These are phyloP conservation scores for Pyrrhosoma nymphula DNA, from an alignment of 2,888 invertebrate species.

Conservation along the genomic window DNA sequence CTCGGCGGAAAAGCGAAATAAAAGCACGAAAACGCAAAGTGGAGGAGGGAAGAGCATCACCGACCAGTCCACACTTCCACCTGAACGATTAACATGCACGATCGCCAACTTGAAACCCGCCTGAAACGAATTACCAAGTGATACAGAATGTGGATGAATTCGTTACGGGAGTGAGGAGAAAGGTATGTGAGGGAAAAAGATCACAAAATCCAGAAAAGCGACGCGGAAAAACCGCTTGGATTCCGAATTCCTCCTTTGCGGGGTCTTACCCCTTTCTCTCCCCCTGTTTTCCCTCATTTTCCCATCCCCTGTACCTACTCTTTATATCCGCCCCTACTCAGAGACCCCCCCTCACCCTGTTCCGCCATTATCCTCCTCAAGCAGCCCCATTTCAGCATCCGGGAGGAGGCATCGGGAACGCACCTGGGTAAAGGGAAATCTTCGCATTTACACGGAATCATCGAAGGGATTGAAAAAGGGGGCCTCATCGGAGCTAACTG, in stretches of 20 bases:
- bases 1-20: not conserved
- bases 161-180: not conserved
- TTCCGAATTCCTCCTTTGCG: not conserved
- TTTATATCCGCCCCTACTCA: not conserved
- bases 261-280: not conserved
- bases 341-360: not conserved
- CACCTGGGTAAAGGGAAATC: not conserved
- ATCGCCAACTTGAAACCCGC: not conserved
- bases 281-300: not conserved
- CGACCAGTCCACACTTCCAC: constrained; percentile 31
- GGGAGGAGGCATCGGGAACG: constrained; percentile 13
- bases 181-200: not conserved
- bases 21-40: not conserved
- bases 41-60: not conserved
- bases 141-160: constrained; percentile 11
- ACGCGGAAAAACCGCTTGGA: not conserved
- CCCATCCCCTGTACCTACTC: not conserved
- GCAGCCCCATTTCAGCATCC: constrained; percentile 8
- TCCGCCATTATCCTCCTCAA: not conserved
- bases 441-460: constrained; percentile 19
- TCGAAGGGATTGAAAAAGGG: not conserved
- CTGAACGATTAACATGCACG: constrained; percentile 24
- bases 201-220: constrained; percentile 31
- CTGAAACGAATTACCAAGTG: constrained; percentile 16
- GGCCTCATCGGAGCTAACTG: not conserved